Conservation (phyloP, 2,888 invertebrate species). For the Agrilus cyanescens region DNA sequence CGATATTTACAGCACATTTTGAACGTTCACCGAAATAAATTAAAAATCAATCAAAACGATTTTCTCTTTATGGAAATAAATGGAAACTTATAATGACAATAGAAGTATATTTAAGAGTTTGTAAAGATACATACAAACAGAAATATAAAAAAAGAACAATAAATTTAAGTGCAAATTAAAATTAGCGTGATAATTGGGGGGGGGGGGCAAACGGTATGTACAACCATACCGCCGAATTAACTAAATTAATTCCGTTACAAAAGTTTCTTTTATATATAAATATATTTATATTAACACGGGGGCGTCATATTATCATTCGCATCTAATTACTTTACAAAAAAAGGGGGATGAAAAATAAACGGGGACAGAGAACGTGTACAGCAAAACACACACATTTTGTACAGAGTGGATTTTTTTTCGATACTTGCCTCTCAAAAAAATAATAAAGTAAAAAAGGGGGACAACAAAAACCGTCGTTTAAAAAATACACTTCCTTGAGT, state of each 20-base stretch:
- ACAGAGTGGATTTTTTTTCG: not conserved
- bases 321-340: no score
- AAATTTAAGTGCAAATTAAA: slow-evolving; percentile 27
- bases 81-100: slow-evolving; percentile 26
- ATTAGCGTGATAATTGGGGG: slow-evolving; percentile 14
- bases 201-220: slow-evolving; percentile 28
- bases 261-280: no score
- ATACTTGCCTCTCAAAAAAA: slow-evolving; percentile 6
- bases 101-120: slow-evolving; percentile 33
- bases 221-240: slow-evolving; percentile 27
- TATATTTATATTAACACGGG: no score
- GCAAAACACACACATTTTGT: no score
- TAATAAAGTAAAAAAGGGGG: slow-evolving; percentile 11
- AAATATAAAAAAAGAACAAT: slow-evolving; percentile 25
- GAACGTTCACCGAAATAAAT: no score
- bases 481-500: slow-evolving; percentile 40
- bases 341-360: no score
- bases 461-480: slow-evolving; percentile 7
- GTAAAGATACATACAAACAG: slow-evolving; percentile 32
- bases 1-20: no score
- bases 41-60: no score
- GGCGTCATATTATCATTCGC: no score
- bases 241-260: no score
- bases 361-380: no score
- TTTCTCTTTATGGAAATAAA: no score